A percentile compares a stretch with the other conserved stretches of the same genome.
Conservation (phyloP, 2,888 invertebrate genomes). For the Melieria omissa region DNA sequence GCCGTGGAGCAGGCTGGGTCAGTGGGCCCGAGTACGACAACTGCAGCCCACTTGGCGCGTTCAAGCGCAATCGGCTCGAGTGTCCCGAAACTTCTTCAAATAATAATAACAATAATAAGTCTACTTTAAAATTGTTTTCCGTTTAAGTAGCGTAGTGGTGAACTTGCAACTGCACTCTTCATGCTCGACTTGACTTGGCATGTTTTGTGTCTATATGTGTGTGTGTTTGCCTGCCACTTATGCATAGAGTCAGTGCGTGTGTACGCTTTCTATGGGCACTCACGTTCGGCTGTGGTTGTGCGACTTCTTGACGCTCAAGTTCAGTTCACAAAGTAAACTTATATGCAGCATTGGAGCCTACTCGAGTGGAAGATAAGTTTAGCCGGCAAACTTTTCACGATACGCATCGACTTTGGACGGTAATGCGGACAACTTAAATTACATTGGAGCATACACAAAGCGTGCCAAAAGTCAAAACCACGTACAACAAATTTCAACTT, state of each 20-base stretch:
- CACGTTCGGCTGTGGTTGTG: conserved; percentile 3
- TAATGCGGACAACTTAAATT: too few relatives aligned
- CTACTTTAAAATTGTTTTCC: conserved; percentile 27
- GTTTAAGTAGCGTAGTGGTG: conserved; percentile 3
- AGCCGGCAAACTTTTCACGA: conserved; percentile 44
- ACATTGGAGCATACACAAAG: too few relatives aligned
- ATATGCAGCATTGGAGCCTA: conserved; percentile 49
- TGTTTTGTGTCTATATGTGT: background rate
- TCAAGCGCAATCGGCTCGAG: background rate
- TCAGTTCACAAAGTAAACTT: conserved; percentile 44
- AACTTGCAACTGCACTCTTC: conserved; percentile 13
- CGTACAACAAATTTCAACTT: too few relatives aligned
- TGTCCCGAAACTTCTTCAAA: conserved; percentile 22
- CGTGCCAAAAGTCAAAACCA: too few relatives aligned
- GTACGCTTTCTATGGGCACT: conserved; percentile 8
- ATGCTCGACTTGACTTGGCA: background rate
- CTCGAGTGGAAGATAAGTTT: conserved; percentile 51
- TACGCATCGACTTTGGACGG: conserved; percentile 37
- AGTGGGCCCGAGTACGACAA: too few relatives aligned
- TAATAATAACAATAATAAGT: conserved; percentile 18
- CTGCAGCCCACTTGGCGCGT: too few relatives aligned
- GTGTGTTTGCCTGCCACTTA: background rate
- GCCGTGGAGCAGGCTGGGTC: too few relatives aligned
- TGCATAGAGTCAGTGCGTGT: background rate
- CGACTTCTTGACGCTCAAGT: conserved; percentile 29